Evolutionary conservation across 2,888 invertebrate species (phyloP).

Genomic region (Pristionchus entomophagus): DNA sequence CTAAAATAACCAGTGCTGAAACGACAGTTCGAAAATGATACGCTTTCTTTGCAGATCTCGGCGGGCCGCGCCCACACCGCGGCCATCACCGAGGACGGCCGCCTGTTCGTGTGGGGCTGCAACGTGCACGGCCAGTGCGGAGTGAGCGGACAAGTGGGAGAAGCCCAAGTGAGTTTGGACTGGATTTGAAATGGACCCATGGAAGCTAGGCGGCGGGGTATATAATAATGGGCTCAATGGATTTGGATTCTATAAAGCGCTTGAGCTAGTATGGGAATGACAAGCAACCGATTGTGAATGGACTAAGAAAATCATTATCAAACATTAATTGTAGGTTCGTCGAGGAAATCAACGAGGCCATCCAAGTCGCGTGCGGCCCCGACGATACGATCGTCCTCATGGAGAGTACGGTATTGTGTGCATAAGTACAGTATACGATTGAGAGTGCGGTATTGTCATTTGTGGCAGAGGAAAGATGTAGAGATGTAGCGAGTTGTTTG

Average conservation of each 20-base stretch:
- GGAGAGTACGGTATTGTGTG: no score
- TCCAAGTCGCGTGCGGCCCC: slow-evolving; percentile 90
- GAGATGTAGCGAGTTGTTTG: no score
- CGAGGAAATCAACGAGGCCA: slow-evolving; percentile 79
- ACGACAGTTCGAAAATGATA: no score
- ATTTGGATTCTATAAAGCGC: no score
- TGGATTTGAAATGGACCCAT: not conserved
- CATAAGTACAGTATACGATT: no score
- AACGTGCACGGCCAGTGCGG: slow-evolving; percentile 93
- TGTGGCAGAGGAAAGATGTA: no score
- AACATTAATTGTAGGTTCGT: slow-evolving; percentile 56
- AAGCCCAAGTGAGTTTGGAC: slow-evolving; percentile 57
- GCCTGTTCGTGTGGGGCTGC: slow-evolving; percentile 90
- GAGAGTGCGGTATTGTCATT: no score
- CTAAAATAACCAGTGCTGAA: no score
- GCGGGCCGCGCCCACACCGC: slow-evolving; percentile 65
- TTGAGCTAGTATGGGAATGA: not conserved
- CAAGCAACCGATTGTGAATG: no score
- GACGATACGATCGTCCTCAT: slow-evolving; percentile 89
- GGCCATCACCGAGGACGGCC: slow-evolving; percentile 74
- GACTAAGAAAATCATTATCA: not conserved
- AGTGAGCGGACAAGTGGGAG: slow-evolving; percentile 50
- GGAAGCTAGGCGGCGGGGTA: not conserved
- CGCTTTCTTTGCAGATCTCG: no score
- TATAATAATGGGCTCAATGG: no score